Conservation (phyloP, 30 jellyfish, hydroid and myxozoan genomes). For the Pelagia noctiluca region DNA sequence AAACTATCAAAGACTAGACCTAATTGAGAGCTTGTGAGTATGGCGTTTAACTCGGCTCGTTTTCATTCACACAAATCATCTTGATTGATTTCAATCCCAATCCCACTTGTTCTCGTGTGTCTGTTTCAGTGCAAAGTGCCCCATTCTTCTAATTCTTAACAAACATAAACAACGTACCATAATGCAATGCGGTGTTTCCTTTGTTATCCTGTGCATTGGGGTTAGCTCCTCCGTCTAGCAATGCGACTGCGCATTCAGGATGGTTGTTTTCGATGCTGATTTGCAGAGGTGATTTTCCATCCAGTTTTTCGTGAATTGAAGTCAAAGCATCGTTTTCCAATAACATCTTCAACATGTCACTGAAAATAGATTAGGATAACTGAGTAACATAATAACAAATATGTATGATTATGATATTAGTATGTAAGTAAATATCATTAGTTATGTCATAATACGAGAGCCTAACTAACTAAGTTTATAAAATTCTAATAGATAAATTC, state of each 20-base stretch:
- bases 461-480: no score
- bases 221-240: slow-evolving; percentile 77
- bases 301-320: slow-evolving; percentile 44
- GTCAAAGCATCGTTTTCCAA: slow-evolving; percentile 44
- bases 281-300: slow-evolving; percentile 66
- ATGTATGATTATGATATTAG: no score
- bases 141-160: background rate
- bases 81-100: no score
- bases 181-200: slow-evolving; percentile 66
- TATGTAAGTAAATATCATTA: no score
- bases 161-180: slow-evolving; percentile 23
- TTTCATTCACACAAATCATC: no score
- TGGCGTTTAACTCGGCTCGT: no score
- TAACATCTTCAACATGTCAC: slow-evolving; percentile 60
- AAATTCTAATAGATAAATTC: no score
- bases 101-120: background rate
- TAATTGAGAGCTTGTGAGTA: no score
- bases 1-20: no score
- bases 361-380: no score
- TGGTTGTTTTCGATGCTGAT: slow-evolving; percentile 39
- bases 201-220: slow-evolving; percentile 36
- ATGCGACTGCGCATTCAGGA: slow-evolving; percentile 41
- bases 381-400: no score
- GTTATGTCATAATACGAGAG: no score
- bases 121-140: background rate